Conservation (phyloP, 2,888 invertebrate species). For the Minunthozetes semirufus region DNA sequence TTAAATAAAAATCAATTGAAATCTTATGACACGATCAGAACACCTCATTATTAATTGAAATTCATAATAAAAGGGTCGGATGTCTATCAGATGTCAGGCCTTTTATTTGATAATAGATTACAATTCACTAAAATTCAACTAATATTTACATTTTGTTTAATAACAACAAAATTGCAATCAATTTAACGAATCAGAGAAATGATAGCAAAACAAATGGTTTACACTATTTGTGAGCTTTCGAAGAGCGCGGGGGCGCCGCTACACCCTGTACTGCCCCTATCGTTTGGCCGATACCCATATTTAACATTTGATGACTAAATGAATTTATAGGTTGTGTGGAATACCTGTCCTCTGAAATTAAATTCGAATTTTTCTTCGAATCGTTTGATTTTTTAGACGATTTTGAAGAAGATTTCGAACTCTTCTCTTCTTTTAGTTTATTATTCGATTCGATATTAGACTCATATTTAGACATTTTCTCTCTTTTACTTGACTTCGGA, state of each 20-base stretch:
- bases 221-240: conserved; percentile 13
- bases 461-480: background rate
- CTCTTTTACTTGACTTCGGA: conserved; percentile 12
- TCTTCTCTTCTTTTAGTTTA: background rate
- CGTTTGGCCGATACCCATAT: background rate
- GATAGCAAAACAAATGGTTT: background rate
- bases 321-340: background rate
- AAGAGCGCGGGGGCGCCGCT: background rate
- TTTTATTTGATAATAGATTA: too few relatives aligned
- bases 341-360: background rate
- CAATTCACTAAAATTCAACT: background rate
- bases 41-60: too few relatives aligned
- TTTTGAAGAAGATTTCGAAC: background rate
- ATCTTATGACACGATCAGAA: background rate
- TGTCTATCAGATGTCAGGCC: too few relatives aligned
- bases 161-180: background rate
- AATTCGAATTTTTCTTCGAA: background rate
- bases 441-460: background rate
- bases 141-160: background rate
- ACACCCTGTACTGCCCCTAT: background rate
- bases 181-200: background rate
- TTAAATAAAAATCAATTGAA: background rate
- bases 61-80: too few relatives aligned
- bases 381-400: background rate
- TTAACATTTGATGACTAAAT: background rate